Evolutionary conservation across 2,888 invertebrate species (phyloP).

Genomic region (Papilio elwesi): DNA sequence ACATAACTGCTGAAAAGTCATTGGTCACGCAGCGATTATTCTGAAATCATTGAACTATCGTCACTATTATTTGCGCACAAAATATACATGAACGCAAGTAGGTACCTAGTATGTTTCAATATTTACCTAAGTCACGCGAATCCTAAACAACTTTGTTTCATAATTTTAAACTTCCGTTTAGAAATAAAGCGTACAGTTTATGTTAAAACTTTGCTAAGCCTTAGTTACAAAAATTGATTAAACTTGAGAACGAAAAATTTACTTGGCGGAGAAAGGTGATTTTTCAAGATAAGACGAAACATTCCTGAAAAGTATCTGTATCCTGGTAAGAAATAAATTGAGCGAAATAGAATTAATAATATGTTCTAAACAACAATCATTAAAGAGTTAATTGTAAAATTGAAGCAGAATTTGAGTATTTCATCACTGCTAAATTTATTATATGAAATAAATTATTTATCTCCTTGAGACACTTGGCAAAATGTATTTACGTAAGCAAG

Average conservation of each 20-base stretch:
- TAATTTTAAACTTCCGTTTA: constrained; percentile 19
- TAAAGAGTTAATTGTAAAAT: background rate
- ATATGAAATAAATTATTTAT: background rate
- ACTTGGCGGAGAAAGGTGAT: constrained; percentile 26
- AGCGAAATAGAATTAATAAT: constrained; percentile 10
- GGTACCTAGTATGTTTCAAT: background rate
- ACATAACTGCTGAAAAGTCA: too few relatives aligned
- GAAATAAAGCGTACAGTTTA: constrained; percentile 29
- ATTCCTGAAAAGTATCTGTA: constrained; percentile 11
- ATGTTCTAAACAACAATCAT: background rate
- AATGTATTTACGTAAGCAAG: constrained; percentile 11
- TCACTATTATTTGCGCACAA: background rate
- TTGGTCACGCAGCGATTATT: background rate
- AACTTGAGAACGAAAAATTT: constrained; percentile 30
- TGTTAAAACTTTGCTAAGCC: constrained; percentile 29
- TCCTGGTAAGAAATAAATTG: constrained; percentile 21
- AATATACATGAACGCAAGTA: background rate
- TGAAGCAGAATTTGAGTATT: background rate
- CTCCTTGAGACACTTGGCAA: background rate
- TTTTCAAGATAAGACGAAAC: constrained; percentile 30
- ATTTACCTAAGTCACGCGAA: background rate
- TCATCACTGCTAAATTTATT: background rate
- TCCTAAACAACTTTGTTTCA: constrained; percentile 6
- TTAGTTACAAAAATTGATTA: constrained; percentile 34
- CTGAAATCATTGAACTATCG: background rate